Base-by-base conservation (phyloP, 1,140 invertebrate species). In the Liolophura sinensis region DNA sequence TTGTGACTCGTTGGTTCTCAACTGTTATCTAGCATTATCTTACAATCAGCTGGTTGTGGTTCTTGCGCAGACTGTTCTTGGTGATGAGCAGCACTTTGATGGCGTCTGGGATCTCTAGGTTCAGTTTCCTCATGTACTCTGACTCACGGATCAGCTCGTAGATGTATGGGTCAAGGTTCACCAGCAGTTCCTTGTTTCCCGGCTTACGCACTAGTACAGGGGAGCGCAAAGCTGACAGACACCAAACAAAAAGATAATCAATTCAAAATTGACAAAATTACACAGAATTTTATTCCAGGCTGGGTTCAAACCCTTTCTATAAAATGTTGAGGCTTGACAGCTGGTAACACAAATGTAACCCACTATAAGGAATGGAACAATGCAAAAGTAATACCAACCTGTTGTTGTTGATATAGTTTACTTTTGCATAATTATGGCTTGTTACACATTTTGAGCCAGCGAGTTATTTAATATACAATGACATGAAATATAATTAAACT, bases 71-170 rank as follows among this genome's bases (percentile, higher is more conserved):
- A 60, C 62, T 70, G 15, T 69, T 67, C 52, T 55, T 68, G 52
- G 75, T 61, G 70, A 95, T 94, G 76, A 93, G 89, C 69, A 93
- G 89, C 65, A 93, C 90, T 67, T 91, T 88, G 3, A 93, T 93
- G 0, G 93, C 89, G 27, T 94, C 90, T 0, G 94, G 94, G 56
- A 95, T 86, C 22, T 93, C 90, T 11, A 95, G 78, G 6, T 91
- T 89, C 83, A 95, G 87, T 83, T 95, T 95, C 0, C 90, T 87
- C 73, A 97, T 86, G 77, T 92, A 91, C 77, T 95, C 93, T 0
- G 93, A 90, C 80, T 97, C 94, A 54, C 92, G 86, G 15, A 96
- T 90, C 9, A 95, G 73, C 65, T 82, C 78, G 67, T 73, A 73
- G 14, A 83, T 73, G 66, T 76, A 74, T 5, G 77, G 72, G 61